A percentile compares a stretch with the other conserved stretches of the same genome.
Conservation (phyloP, 2,797 vertebrate genomes). For the Myripristis murdjan region DNA sequence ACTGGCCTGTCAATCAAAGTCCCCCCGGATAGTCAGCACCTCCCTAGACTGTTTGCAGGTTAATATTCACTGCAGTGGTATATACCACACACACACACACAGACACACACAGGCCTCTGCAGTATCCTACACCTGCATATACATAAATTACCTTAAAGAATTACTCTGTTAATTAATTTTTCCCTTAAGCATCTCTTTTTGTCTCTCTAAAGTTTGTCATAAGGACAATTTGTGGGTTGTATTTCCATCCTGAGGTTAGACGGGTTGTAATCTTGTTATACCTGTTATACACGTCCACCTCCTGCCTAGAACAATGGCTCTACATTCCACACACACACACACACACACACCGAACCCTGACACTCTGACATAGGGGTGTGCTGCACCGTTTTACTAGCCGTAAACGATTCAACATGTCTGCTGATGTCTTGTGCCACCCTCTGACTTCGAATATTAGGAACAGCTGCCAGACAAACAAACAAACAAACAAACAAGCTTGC, state of each 20-base stretch:
- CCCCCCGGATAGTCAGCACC: constrained; percentile 95
- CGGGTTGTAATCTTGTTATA: constrained; percentile 4
- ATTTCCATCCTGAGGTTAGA: not conserved
- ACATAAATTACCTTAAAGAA: too few relatives aligned
- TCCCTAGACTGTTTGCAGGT: constrained; percentile 98
- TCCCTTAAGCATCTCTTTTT: not conserved
- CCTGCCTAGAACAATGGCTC: constrained; percentile 1
- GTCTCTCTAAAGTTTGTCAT: not conserved
- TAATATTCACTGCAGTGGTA: not conserved
- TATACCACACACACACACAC: not conserved
- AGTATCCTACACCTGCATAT: not conserved
- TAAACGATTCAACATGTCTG: too few relatives aligned
- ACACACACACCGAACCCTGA: not conserved
- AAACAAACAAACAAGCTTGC: too few relatives aligned
- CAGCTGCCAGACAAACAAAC: too few relatives aligned
- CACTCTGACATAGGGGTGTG: not conserved
- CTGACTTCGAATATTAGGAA: too few relatives aligned
- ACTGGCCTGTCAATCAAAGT: constrained; percentile 97
- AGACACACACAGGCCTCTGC: not conserved
- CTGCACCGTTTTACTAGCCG: too few relatives aligned
- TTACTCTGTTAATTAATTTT: too few relatives aligned
- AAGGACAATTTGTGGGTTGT: not conserved
- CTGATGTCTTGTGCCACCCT: too few relatives aligned
- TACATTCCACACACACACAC: not conserved
- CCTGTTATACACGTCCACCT: constrained; percentile 31